These are phyloP conservation scores for Agrotis ipsilon DNA, from an alignment of 2,888 invertebrate genomes.

Conservation along the genomic window DNA sequence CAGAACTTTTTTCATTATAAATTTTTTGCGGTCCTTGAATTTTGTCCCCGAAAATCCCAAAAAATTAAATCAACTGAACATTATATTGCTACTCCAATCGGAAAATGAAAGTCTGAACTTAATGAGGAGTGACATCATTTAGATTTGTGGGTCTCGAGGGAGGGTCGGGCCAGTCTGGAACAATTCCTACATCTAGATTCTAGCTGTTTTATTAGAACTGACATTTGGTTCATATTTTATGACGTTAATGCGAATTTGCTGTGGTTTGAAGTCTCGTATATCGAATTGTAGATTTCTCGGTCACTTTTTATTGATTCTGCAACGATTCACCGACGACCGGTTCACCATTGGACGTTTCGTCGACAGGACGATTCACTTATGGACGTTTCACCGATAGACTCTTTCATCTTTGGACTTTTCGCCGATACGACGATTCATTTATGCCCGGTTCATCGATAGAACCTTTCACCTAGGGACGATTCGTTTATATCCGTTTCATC, in stretches of 20 bases:
- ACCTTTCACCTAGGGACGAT: no score
- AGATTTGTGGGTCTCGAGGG: conserved; percentile 29
- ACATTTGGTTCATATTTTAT: conserved; percentile 37
- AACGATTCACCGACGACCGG: no score
- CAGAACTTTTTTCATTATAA: conserved; percentile 1
- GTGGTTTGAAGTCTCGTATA: no score
- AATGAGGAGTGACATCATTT: conserved; percentile 44
- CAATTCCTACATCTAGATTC: conserved; percentile 12
- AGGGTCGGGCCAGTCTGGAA: not conserved
- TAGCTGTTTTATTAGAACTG: conserved; percentile 27
- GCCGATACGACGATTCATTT: no score
- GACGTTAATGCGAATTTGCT: not conserved
- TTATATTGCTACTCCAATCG: conserved; percentile 17
- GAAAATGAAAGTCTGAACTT: conserved; percentile 24
- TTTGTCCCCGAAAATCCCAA: conserved; percentile 3
- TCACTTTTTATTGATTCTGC: not conserved
- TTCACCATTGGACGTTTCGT: no score
- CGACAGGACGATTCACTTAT: no score
- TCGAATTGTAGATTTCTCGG: not conserved
- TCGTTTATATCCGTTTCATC: no score
- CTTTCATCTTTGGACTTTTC: no score
- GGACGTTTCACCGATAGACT: no score
- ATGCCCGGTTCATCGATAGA: no score
- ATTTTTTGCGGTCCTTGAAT: not conserved
- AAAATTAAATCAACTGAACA: conserved; percentile 18